These are phyloP conservation scores for Euura lappo DNA, from an alignment of 1,140 invertebrate genomes.

Conservation along the genomic window DNA sequence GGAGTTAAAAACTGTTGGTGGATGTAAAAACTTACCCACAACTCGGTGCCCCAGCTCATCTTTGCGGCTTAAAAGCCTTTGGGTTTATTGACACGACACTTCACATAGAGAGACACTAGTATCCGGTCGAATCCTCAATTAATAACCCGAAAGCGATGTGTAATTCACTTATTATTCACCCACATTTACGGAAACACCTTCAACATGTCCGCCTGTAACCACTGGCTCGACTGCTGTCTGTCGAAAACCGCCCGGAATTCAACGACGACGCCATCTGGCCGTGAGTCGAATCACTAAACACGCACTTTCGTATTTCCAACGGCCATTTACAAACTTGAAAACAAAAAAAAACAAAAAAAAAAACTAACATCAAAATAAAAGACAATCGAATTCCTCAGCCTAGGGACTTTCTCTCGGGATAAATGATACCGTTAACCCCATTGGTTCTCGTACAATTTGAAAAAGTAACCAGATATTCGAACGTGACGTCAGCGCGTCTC, in stretches of 20 bases:
- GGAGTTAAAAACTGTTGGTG: neutral
- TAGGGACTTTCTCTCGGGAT: neutral
- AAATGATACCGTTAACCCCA: too few relatives aligned
- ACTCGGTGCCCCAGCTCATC: slow-evolving; percentile 68
- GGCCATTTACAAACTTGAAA: neutral
- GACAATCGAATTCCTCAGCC: neutral
- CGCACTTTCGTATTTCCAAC: neutral
- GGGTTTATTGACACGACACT: slow-evolving; percentile 37
- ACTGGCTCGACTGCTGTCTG: slow-evolving; percentile 45
- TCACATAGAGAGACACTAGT: slow-evolving; percentile 44
- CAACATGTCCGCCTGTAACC: slow-evolving; percentile 54
- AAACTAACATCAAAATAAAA: too few relatives aligned
- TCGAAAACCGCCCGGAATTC: slow-evolving; percentile 45
- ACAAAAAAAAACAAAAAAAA: neutral
- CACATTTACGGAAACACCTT: slow-evolving; percentile 41
- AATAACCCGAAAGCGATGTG: slow-evolving; percentile 35
- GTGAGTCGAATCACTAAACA: neutral
- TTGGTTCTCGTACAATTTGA: too few relatives aligned
- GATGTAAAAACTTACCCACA: slow-evolving; percentile 62
- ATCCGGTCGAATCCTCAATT: slow-evolving; percentile 33
- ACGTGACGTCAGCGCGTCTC: too few relatives aligned
- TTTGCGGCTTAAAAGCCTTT: slow-evolving; percentile 45
- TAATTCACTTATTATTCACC: slow-evolving; percentile 28
- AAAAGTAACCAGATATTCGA: too few relatives aligned
- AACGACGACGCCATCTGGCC: slow-evolving; percentile 25